Percentiles rank a stretch among this genome's conserved stretches.
These are phyloP conservation scores for Acronicta aceris DNA, from an alignment of 2,888 invertebrate species.

Conservation along the genomic window DNA sequence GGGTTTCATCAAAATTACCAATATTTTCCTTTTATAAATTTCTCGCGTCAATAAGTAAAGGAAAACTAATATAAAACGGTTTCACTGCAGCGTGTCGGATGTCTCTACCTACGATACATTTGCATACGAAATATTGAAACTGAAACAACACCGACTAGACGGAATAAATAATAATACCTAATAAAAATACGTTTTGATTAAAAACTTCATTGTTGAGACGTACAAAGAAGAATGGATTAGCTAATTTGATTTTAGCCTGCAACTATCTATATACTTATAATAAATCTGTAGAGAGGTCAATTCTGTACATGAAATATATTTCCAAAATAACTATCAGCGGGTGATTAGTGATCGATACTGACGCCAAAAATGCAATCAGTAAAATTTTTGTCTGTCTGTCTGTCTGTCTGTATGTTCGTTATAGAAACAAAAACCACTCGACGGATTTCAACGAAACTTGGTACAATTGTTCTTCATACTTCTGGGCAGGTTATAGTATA, in stretches of 20 bases:
- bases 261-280: too few species aligned
- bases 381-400: too few species aligned
- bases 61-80: constrained; percentile 66
- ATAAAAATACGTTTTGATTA: constrained; percentile 75
- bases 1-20: constrained; percentile 51
- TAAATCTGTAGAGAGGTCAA: too few species aligned
- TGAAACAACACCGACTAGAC: constrained; percentile 74
- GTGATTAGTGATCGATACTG: too few species aligned
- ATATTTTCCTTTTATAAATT: constrained; percentile 55
- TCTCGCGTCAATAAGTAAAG: constrained; percentile 61
- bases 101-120: constrained; percentile 67
- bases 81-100: constrained; percentile 66
- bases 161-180: constrained; percentile 68
- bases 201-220: constrained; percentile 52
- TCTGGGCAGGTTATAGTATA: too few species aligned
- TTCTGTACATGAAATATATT: too few species aligned
- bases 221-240: neutral
- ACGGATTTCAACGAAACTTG: too few species aligned
- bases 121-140: constrained; percentile 76
- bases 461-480: too few species aligned
- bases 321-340: too few species aligned
- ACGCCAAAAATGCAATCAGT: too few species aligned
- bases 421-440: too few species aligned
- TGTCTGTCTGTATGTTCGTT: too few species aligned
- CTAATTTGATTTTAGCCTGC: neutral